phyloP scores from a whole-genome alignment of 1,140 invertebrate genomes.

The Elymnias hypermnestra region DNA sequence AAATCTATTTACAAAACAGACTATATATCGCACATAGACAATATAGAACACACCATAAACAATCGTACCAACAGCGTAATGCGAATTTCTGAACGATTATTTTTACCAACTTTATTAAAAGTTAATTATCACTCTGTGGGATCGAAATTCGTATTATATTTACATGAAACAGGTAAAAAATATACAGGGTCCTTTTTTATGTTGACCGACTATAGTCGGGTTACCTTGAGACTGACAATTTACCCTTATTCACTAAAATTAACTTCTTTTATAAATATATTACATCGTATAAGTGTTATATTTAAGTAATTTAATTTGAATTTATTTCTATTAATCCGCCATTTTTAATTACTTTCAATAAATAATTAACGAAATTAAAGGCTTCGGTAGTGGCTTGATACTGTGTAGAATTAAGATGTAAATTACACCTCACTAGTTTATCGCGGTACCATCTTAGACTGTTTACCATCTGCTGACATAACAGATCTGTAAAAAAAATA shows the following conservation, averaged over 20 bases:
- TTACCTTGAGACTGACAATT: slow-evolving; percentile 52
- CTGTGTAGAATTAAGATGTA: no score
- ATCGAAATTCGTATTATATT: slow-evolving; percentile 23
- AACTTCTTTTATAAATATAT: slow-evolving; percentile 14
- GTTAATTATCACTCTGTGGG: slow-evolving; percentile 17
- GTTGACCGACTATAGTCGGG: slow-evolving; percentile 25
- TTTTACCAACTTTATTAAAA: background rate
- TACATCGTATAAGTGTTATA: no score
- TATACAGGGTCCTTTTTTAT: slow-evolving; percentile 24
- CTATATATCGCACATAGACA: no score
- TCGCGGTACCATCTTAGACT: background rate
- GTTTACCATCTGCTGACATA: background rate
- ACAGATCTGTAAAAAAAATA: no score
- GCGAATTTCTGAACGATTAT: background rate
- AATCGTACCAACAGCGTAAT: background rate
- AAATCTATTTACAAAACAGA: no score
- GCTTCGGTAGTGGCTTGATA: no score
- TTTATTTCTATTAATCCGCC: no score
- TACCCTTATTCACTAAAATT: slow-evolving; percentile 27
- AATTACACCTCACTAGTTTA: no score
- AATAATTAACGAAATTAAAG: no score
- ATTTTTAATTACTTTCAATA: no score
- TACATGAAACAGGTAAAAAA: no score
- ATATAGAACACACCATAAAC: background rate
- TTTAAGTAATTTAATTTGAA: no score